phyloP scores from a whole-genome alignment of 2,888 invertebrate genomes.

The Augiades crinisus region DNA sequence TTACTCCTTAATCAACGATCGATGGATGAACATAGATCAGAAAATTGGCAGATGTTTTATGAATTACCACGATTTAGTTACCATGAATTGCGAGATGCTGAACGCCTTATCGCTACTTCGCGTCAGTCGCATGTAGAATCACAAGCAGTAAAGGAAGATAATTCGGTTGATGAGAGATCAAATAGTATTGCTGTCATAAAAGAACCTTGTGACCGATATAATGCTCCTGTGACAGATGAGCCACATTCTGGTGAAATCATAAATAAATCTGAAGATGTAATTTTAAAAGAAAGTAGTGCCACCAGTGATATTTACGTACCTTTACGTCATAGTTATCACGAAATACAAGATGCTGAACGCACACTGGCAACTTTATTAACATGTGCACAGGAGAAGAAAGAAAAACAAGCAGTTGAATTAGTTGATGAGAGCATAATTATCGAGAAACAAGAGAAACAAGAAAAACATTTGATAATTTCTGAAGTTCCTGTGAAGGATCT shows the following conservation, averaged over 20 bases:
- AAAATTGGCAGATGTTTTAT: background rate
- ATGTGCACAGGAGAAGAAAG: background rate
- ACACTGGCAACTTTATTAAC: background rate
- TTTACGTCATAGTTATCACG: conserved; percentile 43
- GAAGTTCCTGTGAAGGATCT: background rate
- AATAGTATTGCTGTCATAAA: conserved; percentile 28
- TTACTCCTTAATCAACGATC: background rate
- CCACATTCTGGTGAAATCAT: no score
- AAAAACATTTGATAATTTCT: background rate
- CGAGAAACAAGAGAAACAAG: background rate
- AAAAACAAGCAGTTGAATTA: background rate
- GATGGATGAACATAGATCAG: background rate
- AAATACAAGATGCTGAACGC: conserved; percentile 47
- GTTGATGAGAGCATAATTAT: background rate
- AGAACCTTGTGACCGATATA: no score
- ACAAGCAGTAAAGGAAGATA: conserved; percentile 12
- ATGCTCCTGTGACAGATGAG: no score
- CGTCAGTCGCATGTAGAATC: conserved; percentile 10
- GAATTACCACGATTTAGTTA: conserved; percentile 29
- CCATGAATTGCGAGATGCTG: conserved; percentile 32
- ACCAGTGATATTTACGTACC: no score
- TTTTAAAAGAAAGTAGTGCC: no score
- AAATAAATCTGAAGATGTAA: no score
- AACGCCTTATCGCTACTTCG: conserved; percentile 37
- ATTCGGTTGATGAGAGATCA: conserved; percentile 4